These are phyloP conservation scores for Phylloscopus trochilus DNA, from an alignment of 2,113 vertebrate species.

Conservation along the genomic window DNA sequence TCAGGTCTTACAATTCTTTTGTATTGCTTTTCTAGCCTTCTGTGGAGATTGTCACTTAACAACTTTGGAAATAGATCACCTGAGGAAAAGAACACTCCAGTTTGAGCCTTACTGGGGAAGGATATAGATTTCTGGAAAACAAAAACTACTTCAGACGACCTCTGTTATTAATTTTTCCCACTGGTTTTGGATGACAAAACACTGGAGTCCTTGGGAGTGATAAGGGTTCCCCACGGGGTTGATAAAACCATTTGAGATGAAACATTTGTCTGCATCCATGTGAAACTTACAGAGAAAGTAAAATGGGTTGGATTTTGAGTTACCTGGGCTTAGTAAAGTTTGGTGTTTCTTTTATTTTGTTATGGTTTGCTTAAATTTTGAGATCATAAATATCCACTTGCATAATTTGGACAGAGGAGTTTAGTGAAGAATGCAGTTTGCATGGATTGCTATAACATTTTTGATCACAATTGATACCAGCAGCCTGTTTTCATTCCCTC, in stretches of 20 bases:
- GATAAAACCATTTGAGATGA: not conserved
- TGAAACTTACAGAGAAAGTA: not conserved
- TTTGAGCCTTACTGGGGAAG: not conserved
- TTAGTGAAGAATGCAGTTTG: not conserved
- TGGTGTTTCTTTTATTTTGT: not conserved
- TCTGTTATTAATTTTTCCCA: not conserved
- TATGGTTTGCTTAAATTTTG: not conserved
- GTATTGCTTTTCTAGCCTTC: not conserved
- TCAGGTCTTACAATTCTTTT: not conserved
- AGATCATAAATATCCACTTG: not conserved
- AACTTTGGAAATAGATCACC: not conserved
- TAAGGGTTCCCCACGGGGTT: not conserved
- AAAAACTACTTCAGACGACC: not conserved
- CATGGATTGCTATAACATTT: not conserved
- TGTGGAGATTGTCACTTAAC: not conserved
- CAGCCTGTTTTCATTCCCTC: not conserved
- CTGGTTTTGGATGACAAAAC: not conserved
- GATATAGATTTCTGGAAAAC: not conserved
- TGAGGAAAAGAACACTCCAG: not conserved
- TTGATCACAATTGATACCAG: not conserved
- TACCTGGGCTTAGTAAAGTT: not conserved
- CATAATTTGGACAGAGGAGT: not conserved
- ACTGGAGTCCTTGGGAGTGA: not conserved
- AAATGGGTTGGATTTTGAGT: not conserved
- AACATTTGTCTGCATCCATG: not conserved